These are phyloP conservation scores for Melanerpes formicivorus DNA, from an alignment of 2,113 vertebrate genomes.

Conservation along the genomic window DNA sequence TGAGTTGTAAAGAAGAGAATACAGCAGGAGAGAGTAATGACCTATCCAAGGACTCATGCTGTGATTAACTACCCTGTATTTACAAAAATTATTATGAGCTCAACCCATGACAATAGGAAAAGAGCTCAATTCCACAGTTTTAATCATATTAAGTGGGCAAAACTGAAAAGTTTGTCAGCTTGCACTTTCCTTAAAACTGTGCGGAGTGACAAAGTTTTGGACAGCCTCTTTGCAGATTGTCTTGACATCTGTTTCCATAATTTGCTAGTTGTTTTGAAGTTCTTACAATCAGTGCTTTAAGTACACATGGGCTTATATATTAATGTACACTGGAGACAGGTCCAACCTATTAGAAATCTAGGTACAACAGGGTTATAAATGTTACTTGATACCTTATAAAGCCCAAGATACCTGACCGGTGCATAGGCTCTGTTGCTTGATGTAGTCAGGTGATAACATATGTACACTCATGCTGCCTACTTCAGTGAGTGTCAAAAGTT, in stretches of 20 bases:
- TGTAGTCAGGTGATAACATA: conserved; percentile 80
- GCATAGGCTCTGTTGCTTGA: conserved; percentile 59
- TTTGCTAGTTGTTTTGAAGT: conserved; percentile 58
- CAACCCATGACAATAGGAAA: background rate
- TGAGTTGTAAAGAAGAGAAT: background rate
- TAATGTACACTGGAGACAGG: conserved; percentile 69
- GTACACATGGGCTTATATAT: conserved; percentile 40
- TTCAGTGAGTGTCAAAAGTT: conserved; percentile 78
- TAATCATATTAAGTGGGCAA: background rate
- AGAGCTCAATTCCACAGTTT: background rate
- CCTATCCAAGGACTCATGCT: background rate
- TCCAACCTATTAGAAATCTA: conserved; percentile 59
- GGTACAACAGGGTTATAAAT: conserved; percentile 72
- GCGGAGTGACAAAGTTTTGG: background rate
- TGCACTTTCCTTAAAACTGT: background rate
- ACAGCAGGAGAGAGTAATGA: background rate
- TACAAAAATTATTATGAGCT: no score
- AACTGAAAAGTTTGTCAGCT: background rate
- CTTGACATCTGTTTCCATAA: conserved; percentile 57
- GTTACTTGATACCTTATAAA: conserved; percentile 76
- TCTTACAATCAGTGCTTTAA: conserved; percentile 33
- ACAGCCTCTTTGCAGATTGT: background rate
- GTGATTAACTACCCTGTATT: background rate
- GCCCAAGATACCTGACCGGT: conserved; percentile 71
- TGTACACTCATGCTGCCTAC: conserved; percentile 69